A percentile compares a stretch with the other conserved stretches of the same genome.
These are phyloP conservation scores for Agapostemon virescens DNA, from an alignment of 2,888 invertebrate species.

Conservation along the genomic window DNA sequence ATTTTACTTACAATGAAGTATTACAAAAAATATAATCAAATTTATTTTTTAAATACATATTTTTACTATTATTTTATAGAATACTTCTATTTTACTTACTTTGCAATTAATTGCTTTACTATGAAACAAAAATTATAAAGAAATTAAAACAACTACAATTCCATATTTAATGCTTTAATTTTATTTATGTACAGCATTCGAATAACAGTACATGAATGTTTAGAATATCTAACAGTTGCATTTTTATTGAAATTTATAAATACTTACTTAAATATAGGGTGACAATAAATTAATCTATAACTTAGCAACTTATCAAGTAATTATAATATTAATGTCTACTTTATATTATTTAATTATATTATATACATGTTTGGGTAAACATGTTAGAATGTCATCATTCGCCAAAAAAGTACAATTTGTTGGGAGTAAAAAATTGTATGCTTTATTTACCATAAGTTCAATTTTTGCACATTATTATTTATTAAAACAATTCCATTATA, in stretches of 20 bases:
- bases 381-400: neutral
- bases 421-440: neutral
- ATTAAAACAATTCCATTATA: constrained; percentile 51
- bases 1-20: neutral
- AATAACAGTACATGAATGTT: neutral
- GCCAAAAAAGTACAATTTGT: neutral
- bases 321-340: neutral
- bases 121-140: neutral
- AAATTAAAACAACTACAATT: neutral
- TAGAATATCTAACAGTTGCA: neutral
- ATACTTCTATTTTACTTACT: neutral
- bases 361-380: neutral
- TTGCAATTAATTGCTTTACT: neutral
- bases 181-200: neutral
- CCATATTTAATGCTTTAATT: neutral
- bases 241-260: neutral
- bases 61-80: no score
- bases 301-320: neutral
- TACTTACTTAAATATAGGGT: neutral
- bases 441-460: neutral
- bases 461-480: constrained; percentile 35
- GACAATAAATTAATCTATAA: neutral
- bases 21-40: neutral
- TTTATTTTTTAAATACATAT: neutral
- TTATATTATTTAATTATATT: no score